Conservation (phyloP, 2,888 invertebrate species). For the Melanotus villosus region DNA sequence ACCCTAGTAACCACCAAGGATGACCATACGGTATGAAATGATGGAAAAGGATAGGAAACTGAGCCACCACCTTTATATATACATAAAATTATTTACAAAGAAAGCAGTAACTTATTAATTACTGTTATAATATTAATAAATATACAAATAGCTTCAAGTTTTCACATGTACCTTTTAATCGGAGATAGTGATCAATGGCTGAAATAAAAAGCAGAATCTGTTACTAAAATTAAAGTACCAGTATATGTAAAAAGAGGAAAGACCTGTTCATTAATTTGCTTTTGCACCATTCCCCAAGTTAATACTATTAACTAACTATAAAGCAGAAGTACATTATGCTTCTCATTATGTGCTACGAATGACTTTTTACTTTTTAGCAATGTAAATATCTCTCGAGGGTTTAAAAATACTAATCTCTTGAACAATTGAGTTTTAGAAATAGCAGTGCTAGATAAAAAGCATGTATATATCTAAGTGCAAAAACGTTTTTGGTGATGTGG, state of each 20-base stretch:
- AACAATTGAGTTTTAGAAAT: constrained; percentile 5
- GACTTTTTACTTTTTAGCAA: no score
- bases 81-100: neutral
- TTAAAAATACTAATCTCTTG: no score
- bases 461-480: constrained; percentile 12
- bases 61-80: constrained; percentile 54
- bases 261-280: neutral
- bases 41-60: constrained; percentile 45
- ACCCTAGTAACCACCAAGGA: constrained; percentile 24
- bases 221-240: constrained; percentile 6
- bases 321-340: neutral
- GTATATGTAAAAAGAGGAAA: neutral
- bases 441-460: constrained; percentile 17
- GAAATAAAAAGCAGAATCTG: constrained; percentile 13
- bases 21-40: constrained; percentile 18
- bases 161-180: constrained; percentile 11
- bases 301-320: constrained; percentile 15
- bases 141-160: constrained; percentile 4
- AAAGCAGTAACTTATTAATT: constrained; percentile 4
- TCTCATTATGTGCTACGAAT: no score
- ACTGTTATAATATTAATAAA: neutral
- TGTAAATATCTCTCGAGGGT: no score
- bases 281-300: constrained; percentile 18
- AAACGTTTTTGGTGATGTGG: neutral
- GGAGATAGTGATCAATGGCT: constrained; percentile 12